Base-by-base conservation (phyloP, 2,797 vertebrate species). In the Chelmon rostratus region DNA sequence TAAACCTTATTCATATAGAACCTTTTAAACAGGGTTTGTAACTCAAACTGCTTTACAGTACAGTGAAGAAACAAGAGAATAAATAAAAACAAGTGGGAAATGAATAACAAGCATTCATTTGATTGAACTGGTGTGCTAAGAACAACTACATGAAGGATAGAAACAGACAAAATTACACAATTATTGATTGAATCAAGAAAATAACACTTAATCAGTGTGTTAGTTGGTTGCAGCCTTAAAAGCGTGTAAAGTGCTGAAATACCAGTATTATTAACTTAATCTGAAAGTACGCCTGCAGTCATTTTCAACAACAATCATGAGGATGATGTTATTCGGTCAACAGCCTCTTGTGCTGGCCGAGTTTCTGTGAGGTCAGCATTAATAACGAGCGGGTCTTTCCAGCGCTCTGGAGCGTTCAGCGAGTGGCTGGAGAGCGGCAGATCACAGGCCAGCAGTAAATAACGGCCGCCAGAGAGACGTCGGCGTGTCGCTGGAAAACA, bases 401-500 rank as follows among this genome's bases (percentile, higher is more conserved):
- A 31, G 50, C 16, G 1, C 33, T 40, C 23, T 28, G 0, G 1
- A 18, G 63, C 49, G 10, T 9, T 31, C 16, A 12, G 47, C 0
- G 0, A 68, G 68, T 0, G 19, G 21, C 62, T 11, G 21, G 25
- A 38, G 38, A 40, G 28, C 46, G 40, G 50, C 2, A 47, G 69
- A 59, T 75, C 74, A 76, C 67, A 62, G 68, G 63, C 65, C 53
- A 35, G 6, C 53, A 4, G 79, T 76, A 78, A 79, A 84, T 86
- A 82, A 54, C 46, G 76, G 53, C 37, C 50, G 33, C 57, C 53
- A 10, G 49, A 6, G 9, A 53, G 53, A 75, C 42, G 49, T 75
- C 76, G 59, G 25, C 3, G 2, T 68, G 78, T 70, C 78, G 58
- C 2, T 18, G 62, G 65, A 42, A 66, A 86, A 78, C 76, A 85